Conservation (phyloP, 2,113 vertebrate species). For the Pelvicachromis taeniatus region DNA sequence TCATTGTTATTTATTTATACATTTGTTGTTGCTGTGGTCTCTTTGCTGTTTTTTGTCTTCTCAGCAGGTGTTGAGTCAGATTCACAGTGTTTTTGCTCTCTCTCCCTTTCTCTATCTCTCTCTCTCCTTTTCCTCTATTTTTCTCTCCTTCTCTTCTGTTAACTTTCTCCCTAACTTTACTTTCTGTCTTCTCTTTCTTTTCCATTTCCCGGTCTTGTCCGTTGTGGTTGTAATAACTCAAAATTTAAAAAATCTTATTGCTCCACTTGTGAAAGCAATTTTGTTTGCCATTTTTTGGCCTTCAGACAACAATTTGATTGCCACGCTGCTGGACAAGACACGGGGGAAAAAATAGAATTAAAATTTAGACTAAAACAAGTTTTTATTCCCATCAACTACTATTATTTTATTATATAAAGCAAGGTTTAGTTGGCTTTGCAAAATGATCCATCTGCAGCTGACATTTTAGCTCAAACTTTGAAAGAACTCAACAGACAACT, state of each 20-base stretch:
- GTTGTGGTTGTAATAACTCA: neutral
- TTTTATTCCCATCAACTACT: neutral
- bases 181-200: neutral
- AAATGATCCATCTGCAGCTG: neutral
- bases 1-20: neutral
- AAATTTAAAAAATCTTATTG: neutral
- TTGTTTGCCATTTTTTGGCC: neutral
- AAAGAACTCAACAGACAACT: neutral
- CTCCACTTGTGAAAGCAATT: neutral
- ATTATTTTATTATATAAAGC: neutral
- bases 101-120: neutral
- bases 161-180: neutral
- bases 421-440: neutral
- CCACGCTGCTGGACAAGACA: neutral
- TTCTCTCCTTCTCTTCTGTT: neutral
- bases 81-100: neutral
- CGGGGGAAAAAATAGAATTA: rapidly evolving
- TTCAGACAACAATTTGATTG: neutral
- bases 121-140: neutral
- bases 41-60: neutral
- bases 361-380: neutral
- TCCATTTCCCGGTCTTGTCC: neutral
- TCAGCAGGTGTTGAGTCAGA: neutral
- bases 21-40: neutral
- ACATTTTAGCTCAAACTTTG: neutral